Evolutionary conservation across 2,888 invertebrate genomes (phyloP), one percentile per base, ranked within the genome.

Genomic region (Actias luna): DNA sequence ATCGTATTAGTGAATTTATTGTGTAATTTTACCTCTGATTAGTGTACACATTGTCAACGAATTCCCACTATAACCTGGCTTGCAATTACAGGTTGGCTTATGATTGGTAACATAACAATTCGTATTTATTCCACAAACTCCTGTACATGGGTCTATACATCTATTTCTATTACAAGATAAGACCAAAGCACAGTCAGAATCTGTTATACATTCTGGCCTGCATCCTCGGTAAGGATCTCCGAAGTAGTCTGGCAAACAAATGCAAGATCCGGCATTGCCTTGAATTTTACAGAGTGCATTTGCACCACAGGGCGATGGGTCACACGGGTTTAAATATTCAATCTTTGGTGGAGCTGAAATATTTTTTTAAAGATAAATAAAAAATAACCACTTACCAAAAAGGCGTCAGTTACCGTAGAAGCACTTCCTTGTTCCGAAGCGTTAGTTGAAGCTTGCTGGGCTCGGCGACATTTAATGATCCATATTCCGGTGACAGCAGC

Each of bases 151-250:
- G 83, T 96, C 94, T 69, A 90, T 83, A 79, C 95, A 96, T 87
- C 94, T 95, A 79, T 94, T 94, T 76, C 93, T 93, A 68, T 93
- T 93, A 80, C 95, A 96, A 58, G 95, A 94, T 80, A 85, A 89
- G 69, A 91, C 92, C 63, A 94, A 91, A n/a, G 94, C 88, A 77
- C 95, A 95, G 78, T 95, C 95, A 36, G 94, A 93, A 82, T 95
- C 94, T 57, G 94, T 87, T 71, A 94, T 87, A 77, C 95, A 95
- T 83, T 95, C 95, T 31, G 95, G 95, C 79, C 94, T 93, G 78
- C 96, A 96, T 64, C 94, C 94, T 88, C 95, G 94, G 77, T 95
- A 96, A 50, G 97, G 96, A 80, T 96, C 95, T 71, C 97, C 97
- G 72, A 95, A 94, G 83, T 95, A 95, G 68, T 95, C 95, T 7